phyloP scores from a whole-genome alignment of 64 coral and sea anemone genomes.

The Montipora capricornis region DNA sequence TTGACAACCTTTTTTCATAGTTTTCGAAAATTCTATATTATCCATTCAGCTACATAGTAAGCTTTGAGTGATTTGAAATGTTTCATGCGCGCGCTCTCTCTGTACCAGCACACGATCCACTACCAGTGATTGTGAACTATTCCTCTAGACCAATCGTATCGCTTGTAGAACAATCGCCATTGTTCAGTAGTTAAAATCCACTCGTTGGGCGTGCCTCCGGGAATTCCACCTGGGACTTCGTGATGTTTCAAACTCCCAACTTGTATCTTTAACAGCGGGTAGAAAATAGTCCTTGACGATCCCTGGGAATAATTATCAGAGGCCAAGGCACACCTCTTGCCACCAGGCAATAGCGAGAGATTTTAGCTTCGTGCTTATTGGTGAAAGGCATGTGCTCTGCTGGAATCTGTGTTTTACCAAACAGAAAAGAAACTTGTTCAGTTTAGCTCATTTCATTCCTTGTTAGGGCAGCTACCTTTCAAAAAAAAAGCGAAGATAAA shows the following conservation, averaged over 20 bases:
- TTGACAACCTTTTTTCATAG: not conserved
- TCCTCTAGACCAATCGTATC: conserved; percentile 23
- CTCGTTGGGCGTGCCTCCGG: conserved; percentile 7
- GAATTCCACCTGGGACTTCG: conserved; percentile 35
- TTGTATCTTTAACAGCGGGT: not conserved
- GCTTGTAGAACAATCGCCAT: conserved; percentile 21
- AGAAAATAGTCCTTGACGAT: not conserved
- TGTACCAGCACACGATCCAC: not conserved
- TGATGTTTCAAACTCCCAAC: conserved; percentile 21
- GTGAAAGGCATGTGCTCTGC: too few species aligned
- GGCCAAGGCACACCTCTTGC: not conserved
- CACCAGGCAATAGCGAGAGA: too few species aligned
- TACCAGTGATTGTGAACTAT: not conserved
- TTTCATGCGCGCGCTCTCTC: not conserved
- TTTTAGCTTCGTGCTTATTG: too few species aligned
- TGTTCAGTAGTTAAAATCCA: conserved; percentile 22
- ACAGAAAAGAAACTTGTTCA: too few species aligned
- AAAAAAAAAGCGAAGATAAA: too few species aligned
- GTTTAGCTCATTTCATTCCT: too few species aligned
- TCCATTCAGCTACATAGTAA: not conserved
- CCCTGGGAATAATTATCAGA: not conserved
- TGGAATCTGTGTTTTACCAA: too few species aligned
- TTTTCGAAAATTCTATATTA: not conserved
- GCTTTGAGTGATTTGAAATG: not conserved
- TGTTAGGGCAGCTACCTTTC: too few species aligned